phyloP scores from a whole-genome alignment of 2,888 invertebrate genomes.

The Cephus spinipes region DNA sequence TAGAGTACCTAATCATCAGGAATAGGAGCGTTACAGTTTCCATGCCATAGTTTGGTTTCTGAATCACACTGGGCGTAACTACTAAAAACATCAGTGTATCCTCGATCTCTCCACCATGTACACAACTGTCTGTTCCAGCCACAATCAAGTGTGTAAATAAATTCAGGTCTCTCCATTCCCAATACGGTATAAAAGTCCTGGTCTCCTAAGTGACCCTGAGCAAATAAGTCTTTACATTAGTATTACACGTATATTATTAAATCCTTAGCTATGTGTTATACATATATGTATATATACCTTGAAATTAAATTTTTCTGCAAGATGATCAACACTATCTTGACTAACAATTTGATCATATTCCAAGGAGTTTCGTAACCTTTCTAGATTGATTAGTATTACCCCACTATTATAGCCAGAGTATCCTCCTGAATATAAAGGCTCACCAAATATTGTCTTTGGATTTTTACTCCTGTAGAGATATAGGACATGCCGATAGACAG shows the following conservation, averaged over 20 bases:
- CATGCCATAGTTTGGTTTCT: constrained; percentile 77
- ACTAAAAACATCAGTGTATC: constrained; percentile 79
- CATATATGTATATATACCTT: constrained; percentile 60
- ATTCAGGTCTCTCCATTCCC: constrained; percentile 75
- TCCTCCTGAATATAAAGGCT: constrained; percentile 68
- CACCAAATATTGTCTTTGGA: constrained; percentile 74
- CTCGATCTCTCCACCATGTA: constrained; percentile 83
- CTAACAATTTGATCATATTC: constrained; percentile 72
- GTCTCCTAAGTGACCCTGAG: constrained; percentile 81
- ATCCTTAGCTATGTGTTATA: not conserved
- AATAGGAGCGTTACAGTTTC: constrained; percentile 80
- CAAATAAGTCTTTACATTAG: constrained; percentile 1
- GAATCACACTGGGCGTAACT: constrained; percentile 78
- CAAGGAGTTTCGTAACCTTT: constrained; percentile 74
- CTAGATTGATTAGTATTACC: constrained; percentile 78
- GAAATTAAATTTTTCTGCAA: constrained; percentile 74
- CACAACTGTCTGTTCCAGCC: constrained; percentile 86
- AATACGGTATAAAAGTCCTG: constrained; percentile 84
- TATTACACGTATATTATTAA: not conserved
- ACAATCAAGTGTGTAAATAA: constrained; percentile 81
- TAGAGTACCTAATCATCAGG: constrained; percentile 61
- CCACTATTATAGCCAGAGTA: constrained; percentile 87
- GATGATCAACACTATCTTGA: constrained; percentile 68
- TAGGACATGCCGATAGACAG: constrained; percentile 82
- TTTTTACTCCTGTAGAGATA: constrained; percentile 75